phyloP scores from a whole-genome alignment of 1,140 invertebrate species.

The Sarcophaga bullata region DNA sequence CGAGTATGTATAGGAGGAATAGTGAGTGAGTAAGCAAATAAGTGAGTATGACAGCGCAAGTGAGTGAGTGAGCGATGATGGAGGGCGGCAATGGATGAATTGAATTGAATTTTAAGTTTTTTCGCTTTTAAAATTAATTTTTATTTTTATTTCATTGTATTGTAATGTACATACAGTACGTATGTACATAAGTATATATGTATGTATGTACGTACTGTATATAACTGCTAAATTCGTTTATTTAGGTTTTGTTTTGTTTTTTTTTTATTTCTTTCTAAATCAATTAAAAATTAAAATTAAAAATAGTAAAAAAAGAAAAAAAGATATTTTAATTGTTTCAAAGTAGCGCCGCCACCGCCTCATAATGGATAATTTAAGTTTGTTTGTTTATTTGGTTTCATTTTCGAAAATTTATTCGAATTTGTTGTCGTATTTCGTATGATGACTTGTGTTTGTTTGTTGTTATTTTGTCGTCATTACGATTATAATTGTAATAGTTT shows the following conservation, averaged over 20 bases:
- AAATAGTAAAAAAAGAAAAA: background rate
- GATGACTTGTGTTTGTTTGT: background rate
- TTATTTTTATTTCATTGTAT: too few species aligned
- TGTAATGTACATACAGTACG: too few species aligned
- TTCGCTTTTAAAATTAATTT: too few species aligned
- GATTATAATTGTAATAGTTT: background rate
- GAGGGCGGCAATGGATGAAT: too few species aligned
- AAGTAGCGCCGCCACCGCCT: slow-evolving; percentile 34
- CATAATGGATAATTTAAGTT: slow-evolving; percentile 36
- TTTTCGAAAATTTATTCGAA: background rate
- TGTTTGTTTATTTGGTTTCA: background rate
- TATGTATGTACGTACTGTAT: background rate
- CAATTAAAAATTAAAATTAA: slow-evolving; percentile 26
- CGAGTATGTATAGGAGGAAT: too few species aligned
- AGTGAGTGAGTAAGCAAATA: too few species aligned
- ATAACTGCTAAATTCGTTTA: background rate
- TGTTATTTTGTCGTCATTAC: background rate
- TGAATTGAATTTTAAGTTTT: too few species aligned
- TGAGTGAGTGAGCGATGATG: too few species aligned
- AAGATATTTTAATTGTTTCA: slow-evolving; percentile 28
- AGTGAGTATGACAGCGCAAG: too few species aligned
- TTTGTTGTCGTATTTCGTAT: background rate
- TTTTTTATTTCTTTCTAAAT: slow-evolving; percentile 22
- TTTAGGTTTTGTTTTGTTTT: slow-evolving; percentile 7
- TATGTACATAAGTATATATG: background rate